These are phyloP conservation scores for Plectus sambesii DNA, from an alignment of 1,140 invertebrate species.

Conservation along the genomic window DNA sequence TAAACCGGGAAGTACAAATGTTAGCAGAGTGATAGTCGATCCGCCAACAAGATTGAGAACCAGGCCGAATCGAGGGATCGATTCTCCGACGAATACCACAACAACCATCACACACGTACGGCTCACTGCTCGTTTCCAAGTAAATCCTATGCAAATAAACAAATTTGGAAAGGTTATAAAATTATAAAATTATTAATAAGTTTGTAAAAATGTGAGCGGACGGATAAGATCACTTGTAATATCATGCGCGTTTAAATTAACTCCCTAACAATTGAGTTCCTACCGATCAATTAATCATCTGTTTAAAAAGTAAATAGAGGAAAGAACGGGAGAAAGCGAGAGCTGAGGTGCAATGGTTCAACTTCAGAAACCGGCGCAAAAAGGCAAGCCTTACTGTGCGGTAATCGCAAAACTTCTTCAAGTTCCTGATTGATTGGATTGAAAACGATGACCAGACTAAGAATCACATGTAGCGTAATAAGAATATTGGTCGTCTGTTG, in stretches of 20 bases:
- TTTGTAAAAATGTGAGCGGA: no score
- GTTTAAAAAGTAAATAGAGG: no score
- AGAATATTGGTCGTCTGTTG: conserved; percentile 41
- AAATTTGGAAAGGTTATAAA: no score
- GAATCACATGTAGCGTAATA: conserved; percentile 41
- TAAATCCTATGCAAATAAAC: conserved; percentile 60
- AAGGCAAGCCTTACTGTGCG: conserved; percentile 41
- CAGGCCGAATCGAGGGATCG: conserved; percentile 72
- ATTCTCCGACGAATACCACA: conserved; percentile 65
- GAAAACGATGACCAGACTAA: conserved; percentile 41
- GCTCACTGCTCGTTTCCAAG: conserved; percentile 61
- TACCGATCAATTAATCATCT: not conserved
- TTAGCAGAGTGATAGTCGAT: conserved; percentile 69
- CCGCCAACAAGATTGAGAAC: conserved; percentile 74
- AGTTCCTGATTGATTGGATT: conserved; percentile 43
- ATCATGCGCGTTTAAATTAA: not conserved
- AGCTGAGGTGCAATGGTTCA: no score
- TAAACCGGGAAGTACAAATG: no score
- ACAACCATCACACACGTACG: conserved; percentile 60
- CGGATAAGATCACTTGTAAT: no score
- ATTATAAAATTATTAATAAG: no score
- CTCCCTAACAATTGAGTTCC: not conserved
- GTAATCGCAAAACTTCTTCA: conserved; percentile 41
- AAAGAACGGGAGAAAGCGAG: no score
- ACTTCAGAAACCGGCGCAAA: no score